Conservation (phyloP, 2,888 invertebrate genomes). For the Pterobdella sp. region DNA sequence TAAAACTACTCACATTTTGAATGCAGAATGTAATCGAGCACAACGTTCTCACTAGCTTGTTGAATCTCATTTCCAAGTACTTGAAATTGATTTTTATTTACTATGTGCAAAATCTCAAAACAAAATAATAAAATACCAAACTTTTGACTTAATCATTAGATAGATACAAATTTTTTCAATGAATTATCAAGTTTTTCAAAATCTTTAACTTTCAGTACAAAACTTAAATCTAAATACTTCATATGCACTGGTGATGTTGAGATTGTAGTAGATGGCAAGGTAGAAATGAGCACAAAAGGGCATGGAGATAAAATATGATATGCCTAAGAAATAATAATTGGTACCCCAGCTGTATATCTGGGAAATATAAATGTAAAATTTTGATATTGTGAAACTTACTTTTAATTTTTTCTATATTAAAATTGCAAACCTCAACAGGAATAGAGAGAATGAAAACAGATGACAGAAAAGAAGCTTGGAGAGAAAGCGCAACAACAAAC, state of each 20-base stretch:
- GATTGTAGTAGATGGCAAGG: constrained; percentile 43
- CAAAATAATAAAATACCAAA: no score
- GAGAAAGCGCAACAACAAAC: constrained; percentile 40
- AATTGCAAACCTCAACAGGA: constrained; percentile 43
- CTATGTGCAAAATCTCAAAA: no score
- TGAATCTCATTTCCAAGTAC: constrained; percentile 41
- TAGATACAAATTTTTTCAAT: no score
- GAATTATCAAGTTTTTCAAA: no score
- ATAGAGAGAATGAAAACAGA: constrained; percentile 43
- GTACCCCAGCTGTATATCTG: constrained; percentile 57
- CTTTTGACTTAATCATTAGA: no score
- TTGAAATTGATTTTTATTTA: no score
- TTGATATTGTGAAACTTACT: no score
- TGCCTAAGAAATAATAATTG: constrained; percentile 58
- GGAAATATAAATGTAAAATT: no score
- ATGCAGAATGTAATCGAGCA: constrained; percentile 36
- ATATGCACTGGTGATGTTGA: constrained; percentile 44
- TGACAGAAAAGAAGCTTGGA: constrained; percentile 40
- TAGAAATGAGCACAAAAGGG: constrained; percentile 50
- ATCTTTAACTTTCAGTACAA: no score
- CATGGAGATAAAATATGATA: constrained; percentile 71
- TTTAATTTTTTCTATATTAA: no score
- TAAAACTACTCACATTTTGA: constrained; percentile 32
- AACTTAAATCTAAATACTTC: constrained; percentile 39
- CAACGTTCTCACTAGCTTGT: constrained; percentile 34